A percentile compares a stretch with the other conserved stretches of the same genome.
phyloP scores from a whole-genome alignment of 2,888 invertebrate species.

The Sisyra terminalis region DNA sequence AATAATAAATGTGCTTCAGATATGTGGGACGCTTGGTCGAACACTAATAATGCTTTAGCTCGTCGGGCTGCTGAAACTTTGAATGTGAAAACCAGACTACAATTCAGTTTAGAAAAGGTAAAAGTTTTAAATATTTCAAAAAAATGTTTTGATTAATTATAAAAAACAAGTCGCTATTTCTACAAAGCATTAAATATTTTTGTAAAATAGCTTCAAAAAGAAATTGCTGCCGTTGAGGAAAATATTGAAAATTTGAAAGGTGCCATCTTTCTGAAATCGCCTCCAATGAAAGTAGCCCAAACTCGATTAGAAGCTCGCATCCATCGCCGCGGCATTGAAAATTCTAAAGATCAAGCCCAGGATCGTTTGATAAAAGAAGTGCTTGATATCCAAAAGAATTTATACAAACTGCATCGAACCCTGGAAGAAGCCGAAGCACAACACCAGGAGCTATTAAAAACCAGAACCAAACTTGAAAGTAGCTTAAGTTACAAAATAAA shows the following conservation, averaged over 20 bases:
- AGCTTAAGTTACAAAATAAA: constrained; percentile 77
- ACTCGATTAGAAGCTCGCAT: constrained; percentile 79
- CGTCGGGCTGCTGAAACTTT: constrained; percentile 57
- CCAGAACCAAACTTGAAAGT: constrained; percentile 67
- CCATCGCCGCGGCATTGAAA: constrained; percentile 76
- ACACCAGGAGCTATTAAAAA: constrained; percentile 70
- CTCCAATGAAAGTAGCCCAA: constrained; percentile 71
- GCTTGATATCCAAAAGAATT: constrained; percentile 65
- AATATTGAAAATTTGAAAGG: constrained; percentile 78
- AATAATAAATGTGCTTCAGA: constrained; percentile 65
- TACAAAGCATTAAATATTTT: no score
- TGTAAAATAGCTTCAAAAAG: constrained; percentile 58
- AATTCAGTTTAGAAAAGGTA: constrained; percentile 35
- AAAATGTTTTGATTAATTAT: no score
- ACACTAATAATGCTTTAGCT: constrained; percentile 65
- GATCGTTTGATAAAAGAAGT: constrained; percentile 74
- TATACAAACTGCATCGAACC: constrained; percentile 64
- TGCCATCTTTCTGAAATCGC: constrained; percentile 76
- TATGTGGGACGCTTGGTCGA: constrained; percentile 80
- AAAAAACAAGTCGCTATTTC: no score
- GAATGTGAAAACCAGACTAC: constrained; percentile 71
- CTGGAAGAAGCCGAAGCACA: constrained; percentile 72
- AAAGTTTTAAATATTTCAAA: no score
- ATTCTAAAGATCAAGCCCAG: constrained; percentile 75
- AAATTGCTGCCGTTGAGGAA: constrained; percentile 86